Percentiles rank a stretch among this genome's conserved stretches.
These are phyloP conservation scores for Baryphthengus martii DNA, from an alignment of 2,113 vertebrate species.

Conservation along the genomic window DNA sequence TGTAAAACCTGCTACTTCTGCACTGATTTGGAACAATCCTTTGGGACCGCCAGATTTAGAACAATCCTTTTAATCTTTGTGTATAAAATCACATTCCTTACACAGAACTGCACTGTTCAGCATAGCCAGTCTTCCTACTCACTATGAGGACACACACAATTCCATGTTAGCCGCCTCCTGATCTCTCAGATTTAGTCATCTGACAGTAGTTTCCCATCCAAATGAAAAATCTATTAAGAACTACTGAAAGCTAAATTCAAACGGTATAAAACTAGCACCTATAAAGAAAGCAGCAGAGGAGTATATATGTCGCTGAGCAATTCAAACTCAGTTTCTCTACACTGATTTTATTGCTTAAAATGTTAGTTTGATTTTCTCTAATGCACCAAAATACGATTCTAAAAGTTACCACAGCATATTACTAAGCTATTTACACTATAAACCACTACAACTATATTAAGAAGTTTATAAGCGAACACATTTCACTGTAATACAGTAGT, in stretches of 20 bases:
- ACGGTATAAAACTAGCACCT: neutral
- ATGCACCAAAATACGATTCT: neutral
- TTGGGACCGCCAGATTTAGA: neutral
- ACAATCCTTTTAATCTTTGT: neutral
- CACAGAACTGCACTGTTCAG: neutral
- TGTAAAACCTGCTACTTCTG: neutral
- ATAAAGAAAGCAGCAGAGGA: neutral
- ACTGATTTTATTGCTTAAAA: neutral
- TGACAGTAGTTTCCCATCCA: neutral
- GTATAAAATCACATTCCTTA: neutral
- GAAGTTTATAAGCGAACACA: neutral
- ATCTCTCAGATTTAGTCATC: neutral
- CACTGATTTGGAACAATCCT: neutral
- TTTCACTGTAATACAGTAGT: neutral
- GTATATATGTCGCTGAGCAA: neutral
- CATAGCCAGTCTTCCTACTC: slow-evolving; percentile 3
- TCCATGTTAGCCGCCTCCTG: neutral
- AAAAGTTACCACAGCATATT: neutral
- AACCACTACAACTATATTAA: neutral
- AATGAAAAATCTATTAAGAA: neutral
- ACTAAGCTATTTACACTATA: neutral
- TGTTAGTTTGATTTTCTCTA: neutral
- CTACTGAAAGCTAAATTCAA: neutral
- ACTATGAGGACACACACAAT: neutral
- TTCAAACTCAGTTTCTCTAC: neutral